Evolutionary conservation across 2,113 vertebrate genomes (phyloP), one percentile per base, ranked within the genome.

Genomic region (Solea solea): DNA sequence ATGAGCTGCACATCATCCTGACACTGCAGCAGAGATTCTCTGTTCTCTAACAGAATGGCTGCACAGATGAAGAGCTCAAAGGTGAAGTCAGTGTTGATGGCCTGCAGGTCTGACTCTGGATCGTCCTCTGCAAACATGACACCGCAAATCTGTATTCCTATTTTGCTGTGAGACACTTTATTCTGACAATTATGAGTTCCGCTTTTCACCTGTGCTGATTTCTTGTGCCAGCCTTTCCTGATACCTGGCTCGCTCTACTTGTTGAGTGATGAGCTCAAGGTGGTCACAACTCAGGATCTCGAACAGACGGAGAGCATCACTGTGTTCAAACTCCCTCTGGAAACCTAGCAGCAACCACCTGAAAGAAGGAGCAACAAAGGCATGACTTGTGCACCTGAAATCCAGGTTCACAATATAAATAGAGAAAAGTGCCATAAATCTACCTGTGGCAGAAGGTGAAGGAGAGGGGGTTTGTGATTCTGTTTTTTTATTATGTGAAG

Each of bases 291-390:
- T 94, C 63, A 94, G 81, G 84, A 95, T 93, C 90, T 95, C 95
- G 25, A 95, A 94, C 69, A 95, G 81, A 21, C 94, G 91, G 15
- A 94, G 74, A 0, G 94, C 95, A 7, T 95, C 94, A 2, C 90
- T 89, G 80, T 94, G 93, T 44, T 93, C 90, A 72, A 95, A 93
- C 62, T 95, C 94, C 25, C 92, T 89, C 85, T 95, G 95, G 80
- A 95, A 95, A 59, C 94, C 93, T 60, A 95, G 86, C 60, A 95
- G 89, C 45, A 95, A 89, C 95, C 95, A 95, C 78, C 94, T 95
- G 55, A 56, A 52, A 51, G 14, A 12, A 60, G 4, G 14, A 34
- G 9, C 46, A 69, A 62, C 46, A 70, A 2, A 39, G 44, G 11
- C 8, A 52, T 0, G 9, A 54, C 5, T 62, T 55, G 9, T 14